Evolutionary conservation across 1,140 invertebrate genomes (phyloP).

Genomic region (Bombus superbus): DNA sequence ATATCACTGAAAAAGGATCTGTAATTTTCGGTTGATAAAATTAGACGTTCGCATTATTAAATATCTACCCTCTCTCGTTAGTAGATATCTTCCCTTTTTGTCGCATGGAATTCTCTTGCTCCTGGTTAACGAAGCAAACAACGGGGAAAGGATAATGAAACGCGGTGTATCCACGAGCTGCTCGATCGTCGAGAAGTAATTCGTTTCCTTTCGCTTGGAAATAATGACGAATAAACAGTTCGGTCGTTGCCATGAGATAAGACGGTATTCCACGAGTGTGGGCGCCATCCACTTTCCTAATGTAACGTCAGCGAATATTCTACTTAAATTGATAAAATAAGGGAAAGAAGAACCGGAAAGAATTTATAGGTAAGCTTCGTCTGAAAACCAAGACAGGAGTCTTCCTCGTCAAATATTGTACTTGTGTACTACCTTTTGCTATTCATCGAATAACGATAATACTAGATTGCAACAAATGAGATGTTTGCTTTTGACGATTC

Average conservation of each 20-base stretch:
- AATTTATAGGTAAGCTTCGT: no score
- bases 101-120: not conserved
- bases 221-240: constrained; percentile 36
- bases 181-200: constrained; percentile 41
- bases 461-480: no score
- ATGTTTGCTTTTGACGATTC: no score
- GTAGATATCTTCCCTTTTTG: not conserved
- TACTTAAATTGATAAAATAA: not conserved
- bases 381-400: no score
- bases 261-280: constrained; percentile 1
- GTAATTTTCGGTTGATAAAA: no score
- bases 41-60: no score
- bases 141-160: constrained; percentile 27
- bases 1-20: not conserved
- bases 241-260: constrained; percentile 11
- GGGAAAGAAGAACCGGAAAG: no score
- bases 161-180: not conserved
- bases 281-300: not conserved
- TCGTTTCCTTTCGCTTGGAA: constrained; percentile 19
- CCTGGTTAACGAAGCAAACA: not conserved
- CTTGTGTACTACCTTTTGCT: no score
- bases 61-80: no score
- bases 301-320: not conserved
- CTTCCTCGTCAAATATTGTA: no score
- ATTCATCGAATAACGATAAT: no score